Base-by-base conservation (phyloP, 1,140 invertebrate species). In the Drosophila novamexicana region DNA sequence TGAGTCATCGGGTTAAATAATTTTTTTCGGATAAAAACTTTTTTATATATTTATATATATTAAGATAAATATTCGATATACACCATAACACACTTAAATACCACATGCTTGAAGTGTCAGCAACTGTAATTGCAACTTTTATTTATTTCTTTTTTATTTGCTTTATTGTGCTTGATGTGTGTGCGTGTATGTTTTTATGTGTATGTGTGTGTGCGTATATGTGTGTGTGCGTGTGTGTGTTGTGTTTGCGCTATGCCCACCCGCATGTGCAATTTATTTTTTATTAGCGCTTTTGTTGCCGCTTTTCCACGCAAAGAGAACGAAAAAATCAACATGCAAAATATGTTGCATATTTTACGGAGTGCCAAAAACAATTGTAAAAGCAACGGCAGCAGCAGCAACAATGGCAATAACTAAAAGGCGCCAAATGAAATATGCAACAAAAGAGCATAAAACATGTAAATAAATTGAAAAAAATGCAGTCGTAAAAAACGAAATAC, bases 281-380 rank as follows among this genome's bases (percentile, higher is more conserved):
- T 88, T 88, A 88, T 88, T 83, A 89, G 78, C 83, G 83, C 79
- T 79, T 72, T 76, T 82, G 75, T 53, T 77, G 58, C 76, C 81
- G 77, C 67, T 75, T 59, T 63, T 29, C 59, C 37, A 44, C 52
- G 68, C 76, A 62, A 79, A 79, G 76, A 64, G 71, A 57, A 73
- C 14, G 79, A 79, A 62, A 74, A 83, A 79, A 83, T 83, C 76
- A 80, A 79, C 83, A 89, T 80, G 83, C 73, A 77, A 89, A 85
- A 88, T 88, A 89, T 88, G 80, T 80, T 83, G 84, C 86, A 88
- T 88, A 88, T 88, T 88, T 89, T 76, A 89, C 84, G 69, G 58
- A 62, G 84, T 71, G 66, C 73, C 67, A 75, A 71, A 56, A 71
- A 75, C 67, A 69, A 69, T 69, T 74, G 57, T 49, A 47, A 22